Conservation (phyloP, 2,797 vertebrate species). For the Mus spretus region DNA sequence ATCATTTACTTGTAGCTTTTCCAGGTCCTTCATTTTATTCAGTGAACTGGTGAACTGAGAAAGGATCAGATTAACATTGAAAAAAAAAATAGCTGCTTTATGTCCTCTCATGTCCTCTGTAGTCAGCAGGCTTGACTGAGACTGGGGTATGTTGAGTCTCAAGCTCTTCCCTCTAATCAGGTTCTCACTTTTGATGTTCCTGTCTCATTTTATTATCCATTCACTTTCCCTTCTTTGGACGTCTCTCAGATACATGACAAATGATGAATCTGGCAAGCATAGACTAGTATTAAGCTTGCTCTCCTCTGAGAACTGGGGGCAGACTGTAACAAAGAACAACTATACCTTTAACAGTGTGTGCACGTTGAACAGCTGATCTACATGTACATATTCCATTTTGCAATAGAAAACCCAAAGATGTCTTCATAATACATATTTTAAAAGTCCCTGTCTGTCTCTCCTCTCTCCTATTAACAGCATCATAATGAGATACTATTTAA, state of each 20-base stretch:
- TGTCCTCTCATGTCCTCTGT: neutral
- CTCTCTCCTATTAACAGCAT: neutral
- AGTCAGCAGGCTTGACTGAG: neutral
- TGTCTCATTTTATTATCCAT: neutral
- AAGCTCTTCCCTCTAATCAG: neutral
- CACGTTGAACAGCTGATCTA: too few species aligned
- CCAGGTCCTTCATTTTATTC: neutral
- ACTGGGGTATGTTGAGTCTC: neutral
- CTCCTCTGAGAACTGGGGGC: neutral
- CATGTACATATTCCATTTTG: neutral
- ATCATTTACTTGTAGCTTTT: neutral
- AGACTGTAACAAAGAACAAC: neutral
- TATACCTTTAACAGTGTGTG: neutral
- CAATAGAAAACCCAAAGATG: neutral
- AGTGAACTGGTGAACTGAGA: neutral
- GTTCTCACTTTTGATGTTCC: neutral
- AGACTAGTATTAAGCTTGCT: neutral
- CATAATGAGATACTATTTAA: neutral
- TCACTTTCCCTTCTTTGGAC: neutral
- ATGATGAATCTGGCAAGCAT: neutral
- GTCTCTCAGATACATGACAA: neutral
- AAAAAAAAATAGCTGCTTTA: neutral
- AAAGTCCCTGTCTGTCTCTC: neutral
- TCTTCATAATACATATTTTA: neutral
- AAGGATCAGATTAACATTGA: neutral